Conservation (phyloP, 1,140 invertebrate genomes). For the Grapholita molesta region DNA sequence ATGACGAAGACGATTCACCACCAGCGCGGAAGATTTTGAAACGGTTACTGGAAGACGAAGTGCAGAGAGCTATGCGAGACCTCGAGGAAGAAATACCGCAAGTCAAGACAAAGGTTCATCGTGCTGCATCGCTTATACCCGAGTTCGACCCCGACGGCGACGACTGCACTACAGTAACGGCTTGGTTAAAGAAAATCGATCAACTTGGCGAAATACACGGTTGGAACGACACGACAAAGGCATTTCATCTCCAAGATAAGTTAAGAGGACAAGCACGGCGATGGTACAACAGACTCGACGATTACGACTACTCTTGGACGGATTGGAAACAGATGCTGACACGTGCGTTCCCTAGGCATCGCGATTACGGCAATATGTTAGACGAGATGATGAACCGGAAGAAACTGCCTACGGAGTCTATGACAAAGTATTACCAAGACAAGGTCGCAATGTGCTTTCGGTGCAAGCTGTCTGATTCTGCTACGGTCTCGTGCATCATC, state of each 20-base stretch:
- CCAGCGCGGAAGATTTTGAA: too few species aligned
- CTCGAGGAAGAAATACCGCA: too few species aligned
- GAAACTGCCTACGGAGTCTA: conserved; percentile 36
- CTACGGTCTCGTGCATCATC: conserved; percentile 50
- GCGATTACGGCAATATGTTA: conserved; percentile 22
- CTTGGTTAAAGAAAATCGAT: conserved; percentile 38
- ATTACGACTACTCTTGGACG: conserved; percentile 35
- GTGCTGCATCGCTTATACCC: conserved; percentile 19
- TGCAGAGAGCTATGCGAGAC: too few species aligned
- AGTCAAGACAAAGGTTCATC: too few species aligned
- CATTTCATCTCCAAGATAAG: conserved; percentile 37
- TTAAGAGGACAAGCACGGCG: conserved; percentile 34
- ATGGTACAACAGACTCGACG: conserved; percentile 39
- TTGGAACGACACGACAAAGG: conserved; percentile 32
- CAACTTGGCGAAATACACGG: conserved; percentile 35
- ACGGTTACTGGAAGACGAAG: too few species aligned
- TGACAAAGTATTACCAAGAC: conserved; percentile 47
- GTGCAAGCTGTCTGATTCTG: conserved; percentile 41
- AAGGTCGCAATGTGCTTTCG: conserved; percentile 48
- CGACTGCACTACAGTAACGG: conserved; percentile 23
- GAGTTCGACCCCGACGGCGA: conserved; percentile 32
- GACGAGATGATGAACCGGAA: conserved; percentile 39
- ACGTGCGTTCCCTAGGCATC: conserved; percentile 22
- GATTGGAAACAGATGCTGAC: conserved; percentile 31
- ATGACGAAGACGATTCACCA: too few species aligned